phyloP scores from a whole-genome alignment of 2,888 invertebrate genomes.

The Pinctada fucata region DNA sequence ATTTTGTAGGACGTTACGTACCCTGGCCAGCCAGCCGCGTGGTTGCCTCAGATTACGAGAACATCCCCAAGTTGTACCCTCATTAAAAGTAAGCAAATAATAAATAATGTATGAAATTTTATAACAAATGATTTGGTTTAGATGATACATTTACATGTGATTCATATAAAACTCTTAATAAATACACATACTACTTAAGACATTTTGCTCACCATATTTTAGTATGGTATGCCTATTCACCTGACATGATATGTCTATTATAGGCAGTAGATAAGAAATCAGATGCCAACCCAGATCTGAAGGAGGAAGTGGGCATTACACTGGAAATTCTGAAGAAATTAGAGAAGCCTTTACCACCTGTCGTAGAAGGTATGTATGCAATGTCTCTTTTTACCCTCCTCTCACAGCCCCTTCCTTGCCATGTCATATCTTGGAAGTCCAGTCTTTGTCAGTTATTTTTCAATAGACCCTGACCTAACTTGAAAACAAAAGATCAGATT shows the following conservation, averaged over 20 bases:
- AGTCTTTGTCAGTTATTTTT: too few species aligned
- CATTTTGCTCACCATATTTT: too few species aligned
- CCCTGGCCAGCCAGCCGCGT: conserved; percentile 74
- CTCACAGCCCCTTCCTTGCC: too few species aligned
- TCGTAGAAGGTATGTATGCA: conserved; percentile 61
- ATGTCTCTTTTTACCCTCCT: background rate
- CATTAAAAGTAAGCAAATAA: conserved; percentile 65
- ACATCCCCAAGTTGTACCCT: conserved; percentile 61
- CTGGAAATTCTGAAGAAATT: conserved; percentile 73
- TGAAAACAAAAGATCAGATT: too few species aligned
- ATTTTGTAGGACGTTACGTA: conserved; percentile 71
- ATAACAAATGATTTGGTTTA: too few species aligned
- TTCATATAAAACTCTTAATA: background rate
- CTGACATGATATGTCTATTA: conserved; percentile 20
- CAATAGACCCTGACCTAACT: too few species aligned
- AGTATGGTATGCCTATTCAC: too few species aligned
- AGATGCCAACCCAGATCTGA: conserved; percentile 68
- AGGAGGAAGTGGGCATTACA: conserved; percentile 71
- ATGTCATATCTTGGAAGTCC: too few species aligned
- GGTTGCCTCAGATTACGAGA: conserved; percentile 73
- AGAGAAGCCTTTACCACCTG: conserved; percentile 67
- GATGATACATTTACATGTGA: background rate
- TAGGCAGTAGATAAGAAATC: conserved; percentile 57
- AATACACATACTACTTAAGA: background rate
- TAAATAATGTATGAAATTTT: too few species aligned